phyloP scores from a whole-genome alignment of 2,797 vertebrate genomes.

The Sphenopsis melanotis region DNA sequence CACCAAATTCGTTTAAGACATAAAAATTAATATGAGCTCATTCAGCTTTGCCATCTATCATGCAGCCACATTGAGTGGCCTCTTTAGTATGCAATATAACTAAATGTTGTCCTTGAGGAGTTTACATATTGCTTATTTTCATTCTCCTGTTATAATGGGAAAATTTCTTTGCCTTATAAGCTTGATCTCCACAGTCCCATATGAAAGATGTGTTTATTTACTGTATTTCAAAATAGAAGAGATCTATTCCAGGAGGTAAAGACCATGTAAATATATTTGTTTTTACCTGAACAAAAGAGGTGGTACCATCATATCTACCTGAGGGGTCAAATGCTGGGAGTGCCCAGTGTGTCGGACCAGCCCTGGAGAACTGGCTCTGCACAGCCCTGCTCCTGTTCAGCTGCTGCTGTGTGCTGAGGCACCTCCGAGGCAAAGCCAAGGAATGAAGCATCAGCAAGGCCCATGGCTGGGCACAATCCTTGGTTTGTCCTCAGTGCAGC shows the following conservation, averaged over 20 bases:
- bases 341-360: accelerated
- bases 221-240: neutral
- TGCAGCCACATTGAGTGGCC: neutral
- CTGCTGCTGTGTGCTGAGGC: neutral
- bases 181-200: neutral
- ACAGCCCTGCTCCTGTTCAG: neutral
- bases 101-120: constrained; percentile 14
- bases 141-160: neutral
- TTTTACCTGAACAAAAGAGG: neutral
- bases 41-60: neutral
- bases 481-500: neutral
- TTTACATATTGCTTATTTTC: neutral
- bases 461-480: accelerated
- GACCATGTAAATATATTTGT: neutral
- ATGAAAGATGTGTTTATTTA: neutral
- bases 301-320: accelerated
- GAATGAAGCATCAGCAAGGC: neutral
- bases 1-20: neutral
- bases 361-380: neutral
- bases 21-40: neutral
- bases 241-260: neutral
- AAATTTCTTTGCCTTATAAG: neutral
- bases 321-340: neutral
- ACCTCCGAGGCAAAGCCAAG: neutral
- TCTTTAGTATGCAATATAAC: neutral